These are phyloP conservation scores for Onthophagus sagittarius DNA, from an alignment of 2,888 invertebrate genomes.

Conservation along the genomic window DNA sequence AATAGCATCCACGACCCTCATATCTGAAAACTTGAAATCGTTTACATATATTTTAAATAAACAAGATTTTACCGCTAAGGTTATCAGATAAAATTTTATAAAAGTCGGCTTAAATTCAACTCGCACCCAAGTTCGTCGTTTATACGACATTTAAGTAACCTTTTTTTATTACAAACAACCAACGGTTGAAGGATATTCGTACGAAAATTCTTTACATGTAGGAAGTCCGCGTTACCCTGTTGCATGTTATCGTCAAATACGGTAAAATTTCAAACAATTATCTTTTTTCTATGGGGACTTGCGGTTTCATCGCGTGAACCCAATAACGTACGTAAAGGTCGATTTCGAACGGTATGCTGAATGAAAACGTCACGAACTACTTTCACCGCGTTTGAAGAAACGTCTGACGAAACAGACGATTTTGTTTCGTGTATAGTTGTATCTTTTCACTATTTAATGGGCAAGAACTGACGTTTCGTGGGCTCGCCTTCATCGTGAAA, in stretches of 20 bases:
- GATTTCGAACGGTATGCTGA: background rate
- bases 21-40: background rate
- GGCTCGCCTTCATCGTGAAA: background rate
- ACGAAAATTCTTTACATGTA: background rate
- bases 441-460: background rate
- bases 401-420: background rate
- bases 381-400: background rate
- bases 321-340: background rate
- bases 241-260: background rate
- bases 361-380: background rate
- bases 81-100: background rate
- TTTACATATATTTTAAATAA: background rate
- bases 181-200: too few relatives aligned
- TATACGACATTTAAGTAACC: background rate
- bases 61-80: background rate
- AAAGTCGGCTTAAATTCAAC: background rate
- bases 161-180: background rate
- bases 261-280: background rate
- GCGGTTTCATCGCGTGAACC: background rate
- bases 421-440: background rate
- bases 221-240: background rate
- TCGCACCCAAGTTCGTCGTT: background rate
- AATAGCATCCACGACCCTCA: background rate
- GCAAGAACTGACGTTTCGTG: background rate
- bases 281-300: background rate